Evolutionary conservation across 64 coral and sea anemone genomes (phyloP), one percentile per base, ranked within the genome.

Genomic region (Dendrophyllia cribrosa): DNA sequence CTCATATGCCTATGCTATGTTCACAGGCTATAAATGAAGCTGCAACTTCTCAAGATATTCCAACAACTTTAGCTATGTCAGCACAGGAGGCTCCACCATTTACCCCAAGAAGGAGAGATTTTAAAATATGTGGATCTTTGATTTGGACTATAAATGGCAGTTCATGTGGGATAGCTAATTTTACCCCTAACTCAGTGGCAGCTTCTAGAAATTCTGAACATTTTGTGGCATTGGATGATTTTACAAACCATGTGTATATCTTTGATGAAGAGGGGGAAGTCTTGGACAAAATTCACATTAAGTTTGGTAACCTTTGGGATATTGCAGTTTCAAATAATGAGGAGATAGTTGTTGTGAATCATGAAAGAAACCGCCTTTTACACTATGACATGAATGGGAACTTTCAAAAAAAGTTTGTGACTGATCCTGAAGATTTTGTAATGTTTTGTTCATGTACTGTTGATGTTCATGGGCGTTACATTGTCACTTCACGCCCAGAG

Each of bases 291-390:
- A 79, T 78, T 43, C 92, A 82, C 12, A 76, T 94, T 26, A 78
- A 75, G 46, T 89, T 83, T 84, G 92, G 92, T 66, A 86, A 94
- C 50, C 78, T 94, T 14, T 53, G 82, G 62, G 92, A 94, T 45
- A 66, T 94, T 58, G 92, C 76, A 76, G 63, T 75, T 66, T 75
- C 92, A 73, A 89, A 63, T 17, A 77, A 94, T 9, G 21, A 87
- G 53, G 87, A 94, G 34, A 51, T 94, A 44, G 82, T 94, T 58
- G 92, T 94, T 22, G 76, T 94, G 4, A 94, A 94, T 70, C 62
- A 64, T 72, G 87, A 89, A 73, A 94, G 59, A 67, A 94, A 88
- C 43, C 92, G 87, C 13, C 60, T 94, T 34, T 86, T 94, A 15
- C 92, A 94, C 56, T 94, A 94, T 84, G 87, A 79, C 10, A 88